Conservation (phyloP, 30 jellyfish, hydroid and myxozoan genomes). For the Phacellophora camtschatica region DNA sequence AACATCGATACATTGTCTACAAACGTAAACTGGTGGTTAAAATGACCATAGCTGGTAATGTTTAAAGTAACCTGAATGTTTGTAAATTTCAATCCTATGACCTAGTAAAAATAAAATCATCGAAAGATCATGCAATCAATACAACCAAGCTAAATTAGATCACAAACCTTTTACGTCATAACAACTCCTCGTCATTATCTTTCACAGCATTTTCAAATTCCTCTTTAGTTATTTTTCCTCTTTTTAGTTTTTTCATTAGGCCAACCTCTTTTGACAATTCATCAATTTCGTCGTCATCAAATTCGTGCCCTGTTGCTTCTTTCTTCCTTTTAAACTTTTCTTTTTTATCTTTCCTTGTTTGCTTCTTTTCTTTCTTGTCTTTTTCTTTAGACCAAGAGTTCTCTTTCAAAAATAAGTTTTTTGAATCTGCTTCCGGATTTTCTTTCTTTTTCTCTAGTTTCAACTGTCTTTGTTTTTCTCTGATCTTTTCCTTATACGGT, state of each 20-base stretch:
- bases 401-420: neutral
- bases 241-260: conserved; percentile 80
- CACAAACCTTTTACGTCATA: too few species aligned
- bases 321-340: conserved; percentile 60
- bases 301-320: conserved; percentile 21
- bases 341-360: conserved; percentile 28
- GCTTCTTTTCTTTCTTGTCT: conserved; percentile 44
- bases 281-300: conserved; percentile 74
- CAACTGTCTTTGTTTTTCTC: conserved; percentile 75
- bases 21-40: too few species aligned
- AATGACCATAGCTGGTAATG: too few species aligned
- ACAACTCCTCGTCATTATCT: conserved; percentile 55
- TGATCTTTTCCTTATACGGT: conserved; percentile 64
- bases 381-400: conserved; percentile 63
- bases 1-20: too few species aligned
- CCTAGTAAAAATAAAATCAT: too few species aligned
- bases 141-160: too few species aligned
- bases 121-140: too few species aligned
- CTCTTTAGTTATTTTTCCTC: conserved; percentile 78
- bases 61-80: too few species aligned
- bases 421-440: neutral
- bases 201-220: conserved; percentile 63
- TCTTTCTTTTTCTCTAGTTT: conserved; percentile 28
- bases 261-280: conserved; percentile 81
- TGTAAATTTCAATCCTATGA: too few species aligned